Conservation (phyloP, 1,140 invertebrate genomes). For the Zaprionus kolodkinae region DNA sequence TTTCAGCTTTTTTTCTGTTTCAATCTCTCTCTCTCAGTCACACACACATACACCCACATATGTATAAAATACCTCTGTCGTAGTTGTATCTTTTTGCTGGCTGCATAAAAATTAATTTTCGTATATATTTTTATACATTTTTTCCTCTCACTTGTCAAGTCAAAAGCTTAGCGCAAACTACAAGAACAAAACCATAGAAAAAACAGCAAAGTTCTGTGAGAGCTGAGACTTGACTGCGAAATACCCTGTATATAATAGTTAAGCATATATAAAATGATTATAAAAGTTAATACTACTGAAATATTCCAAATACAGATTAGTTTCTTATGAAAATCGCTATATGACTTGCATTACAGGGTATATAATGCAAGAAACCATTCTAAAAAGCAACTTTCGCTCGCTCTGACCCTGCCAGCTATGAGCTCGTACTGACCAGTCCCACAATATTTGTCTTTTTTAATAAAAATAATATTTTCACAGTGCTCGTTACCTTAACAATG, state of each 20-base stretch:
- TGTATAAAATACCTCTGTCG: not conserved
- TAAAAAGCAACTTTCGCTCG: slow-evolving; percentile 41
- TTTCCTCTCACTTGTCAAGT: slow-evolving; percentile 70
- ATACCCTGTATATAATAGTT: not conserved
- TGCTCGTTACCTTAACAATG: slow-evolving; percentile 81
- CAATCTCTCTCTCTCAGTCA: slow-evolving; percentile 7
- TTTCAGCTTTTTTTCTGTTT: slow-evolving; percentile 71
- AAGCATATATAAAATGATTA: no score
- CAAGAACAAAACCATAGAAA: slow-evolving; percentile 40
- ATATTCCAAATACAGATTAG: fast-evolving
- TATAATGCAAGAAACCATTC: not conserved
- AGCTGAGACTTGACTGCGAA: not conserved
- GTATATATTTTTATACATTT: slow-evolving; percentile 74
- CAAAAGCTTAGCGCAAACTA: slow-evolving; percentile 66
- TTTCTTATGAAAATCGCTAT: not conserved
- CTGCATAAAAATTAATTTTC: slow-evolving; percentile 78
- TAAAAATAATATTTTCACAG: slow-evolving; percentile 77
- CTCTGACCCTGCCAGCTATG: slow-evolving; percentile 29
- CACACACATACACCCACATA: not conserved
- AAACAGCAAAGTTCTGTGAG: not conserved
- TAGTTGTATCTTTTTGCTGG: slow-evolving; percentile 15
- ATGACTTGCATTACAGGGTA: slow-evolving; percentile 5
- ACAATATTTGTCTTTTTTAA: slow-evolving; percentile 74
- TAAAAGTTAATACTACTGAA: not conserved
- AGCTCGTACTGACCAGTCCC: slow-evolving; percentile 2